Base-by-base conservation (phyloP, 2,888 invertebrate genomes). In the Gymnocheta viridis region DNA sequence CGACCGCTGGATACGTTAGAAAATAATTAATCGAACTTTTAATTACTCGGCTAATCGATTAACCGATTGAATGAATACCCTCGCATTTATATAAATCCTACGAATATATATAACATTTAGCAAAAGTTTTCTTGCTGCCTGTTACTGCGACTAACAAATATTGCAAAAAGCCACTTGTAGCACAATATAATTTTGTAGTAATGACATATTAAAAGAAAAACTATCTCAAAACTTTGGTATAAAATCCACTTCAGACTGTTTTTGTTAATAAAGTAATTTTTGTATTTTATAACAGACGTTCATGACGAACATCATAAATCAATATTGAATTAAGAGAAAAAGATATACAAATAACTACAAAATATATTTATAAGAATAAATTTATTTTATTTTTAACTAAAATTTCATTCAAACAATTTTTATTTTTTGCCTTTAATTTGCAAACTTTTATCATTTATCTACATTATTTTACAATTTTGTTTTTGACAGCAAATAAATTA, bases 291-390 rank as follows among this genome's bases (percentile, higher is more conserved):
- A 56, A 66, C 44, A 77, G 67, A 14, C 58, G 35, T 60, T 69
- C 29, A 49, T 10, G 58, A 24, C 67, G 38, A 58, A 66, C 64
- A 66, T 76, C 69, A 83, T 79, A 76, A 83, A 79, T 83, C 82
- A 83, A 70, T 83, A 83, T 74, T 64, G 82, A 83, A 58, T 79
- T 82, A 73, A 72, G 9, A 12, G 3, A 2, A 22, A 56, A 22
- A 58, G 27, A 9, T 17, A 41, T 19, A 24, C 7, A 66, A 73
- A 47, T 54, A 6, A 6, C 2, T 4, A 27, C 2, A 2, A 47
- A 38, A 3, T 17, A 47, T 9, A 17, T 17, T n/a, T 47, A 47
- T 47, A 2, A 17, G 1, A 27, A 24, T 5, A 5, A 17, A 0
- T 47, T 7, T 49, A 2, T 32, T 22, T 12, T 9, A 7, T 27